phyloP scores from a whole-genome alignment of 2,113 vertebrate species.

The Empidonax alnorum region DNA sequence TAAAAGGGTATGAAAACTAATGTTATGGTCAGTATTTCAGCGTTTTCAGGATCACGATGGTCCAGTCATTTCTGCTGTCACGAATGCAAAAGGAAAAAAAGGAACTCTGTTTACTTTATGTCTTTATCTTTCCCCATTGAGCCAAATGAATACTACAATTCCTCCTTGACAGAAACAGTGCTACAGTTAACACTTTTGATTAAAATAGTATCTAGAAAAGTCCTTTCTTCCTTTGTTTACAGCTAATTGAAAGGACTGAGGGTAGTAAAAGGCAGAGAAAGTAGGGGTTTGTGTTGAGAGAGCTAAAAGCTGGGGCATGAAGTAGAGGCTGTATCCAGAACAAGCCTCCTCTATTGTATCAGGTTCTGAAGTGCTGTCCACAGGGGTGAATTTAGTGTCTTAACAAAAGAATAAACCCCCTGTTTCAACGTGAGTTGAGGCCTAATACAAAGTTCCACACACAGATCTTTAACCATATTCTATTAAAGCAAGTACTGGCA shows the following conservation, averaged over 20 bases:
- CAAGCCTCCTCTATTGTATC: not conserved
- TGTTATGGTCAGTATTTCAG: not conserved
- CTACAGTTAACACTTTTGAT: not conserved
- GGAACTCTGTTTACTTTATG: not conserved
- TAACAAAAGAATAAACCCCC: accelerated
- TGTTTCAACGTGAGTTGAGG: not conserved
- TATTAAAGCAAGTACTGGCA: not conserved
- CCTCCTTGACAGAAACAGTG: not conserved
- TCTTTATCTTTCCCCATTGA: not conserved
- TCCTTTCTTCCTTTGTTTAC: not conserved
- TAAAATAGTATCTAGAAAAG: not conserved
- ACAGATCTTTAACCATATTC: not conserved
- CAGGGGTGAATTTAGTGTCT: not conserved
- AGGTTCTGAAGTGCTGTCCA: not conserved
- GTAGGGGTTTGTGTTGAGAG: not conserved
- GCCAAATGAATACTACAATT: not conserved
- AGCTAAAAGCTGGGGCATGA: not conserved
- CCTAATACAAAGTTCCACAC: not conserved
- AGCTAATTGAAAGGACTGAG: not conserved
- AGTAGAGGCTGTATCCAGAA: not conserved
- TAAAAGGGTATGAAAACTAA: not conserved
- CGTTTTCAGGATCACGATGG: not conserved
- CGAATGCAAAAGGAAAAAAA: not conserved
- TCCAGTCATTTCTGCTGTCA: not conserved
- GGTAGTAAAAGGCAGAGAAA: not conserved